Base-by-base conservation (phyloP, 2,113 vertebrate species). In the Proterorhinus semilunaris region DNA sequence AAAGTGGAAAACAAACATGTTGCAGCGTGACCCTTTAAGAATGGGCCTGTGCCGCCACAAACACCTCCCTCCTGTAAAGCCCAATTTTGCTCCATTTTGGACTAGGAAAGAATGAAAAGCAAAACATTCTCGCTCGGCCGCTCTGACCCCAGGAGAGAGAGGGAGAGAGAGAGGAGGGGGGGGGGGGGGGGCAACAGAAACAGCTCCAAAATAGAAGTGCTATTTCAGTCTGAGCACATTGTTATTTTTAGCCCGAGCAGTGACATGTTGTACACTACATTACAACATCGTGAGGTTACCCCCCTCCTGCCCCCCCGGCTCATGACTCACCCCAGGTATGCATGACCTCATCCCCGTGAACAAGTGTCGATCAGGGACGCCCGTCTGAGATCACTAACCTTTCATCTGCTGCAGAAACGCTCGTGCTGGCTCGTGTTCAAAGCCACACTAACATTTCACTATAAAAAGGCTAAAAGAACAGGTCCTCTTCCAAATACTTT, bases 191-290 rank as follows among this genome's bases (percentile, higher is more conserved):
- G 92, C 92, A 92, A 92, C 79, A 91, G 87, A 90, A 93, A 92
- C 89, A 49, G 70, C 75, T 80, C 88, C 79, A 83, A 92, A 93
- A 93, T 93, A 93, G 90, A 84, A 78, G 70, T 80, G 82, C 91
- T 94, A 93, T 93, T 93, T 92, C 74, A 81, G 89, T 89, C 89
- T 55, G 62, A 80, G 69, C 55, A 5, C 50, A 57, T 68, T 76
- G 79, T 90, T 92, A 90, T 93, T 92, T 92, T 93, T 91, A 87
- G 85, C 83, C 12, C 8, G 85, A 82, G 90, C n/a, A 87, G 79
- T 81, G 89, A 89, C 90, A 86, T 75, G 72, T 66, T 86, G 74
- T 65, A 76, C 62, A 64, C 71, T 87, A 72, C 87, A 91, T 93
- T 91, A 88, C 85, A 83, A 77, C 86, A 89, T 84, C 81, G 88